These are phyloP conservation scores for Brachyopa scutellaris DNA, from an alignment of 2,888 invertebrate genomes.

Conservation along the genomic window DNA sequence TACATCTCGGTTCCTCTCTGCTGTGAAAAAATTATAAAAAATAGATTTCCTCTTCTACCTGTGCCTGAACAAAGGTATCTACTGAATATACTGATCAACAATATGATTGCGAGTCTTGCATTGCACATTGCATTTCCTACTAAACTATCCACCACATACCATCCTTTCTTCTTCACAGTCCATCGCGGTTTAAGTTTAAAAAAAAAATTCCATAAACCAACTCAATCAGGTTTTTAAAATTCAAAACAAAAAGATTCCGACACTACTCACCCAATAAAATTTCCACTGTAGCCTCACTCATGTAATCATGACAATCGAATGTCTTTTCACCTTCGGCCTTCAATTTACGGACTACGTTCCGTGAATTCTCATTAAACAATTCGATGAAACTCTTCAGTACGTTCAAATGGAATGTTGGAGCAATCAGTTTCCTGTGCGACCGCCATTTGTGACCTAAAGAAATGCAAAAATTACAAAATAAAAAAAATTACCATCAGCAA, in stretches of 20 bases:
- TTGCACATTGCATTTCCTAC: too few species aligned
- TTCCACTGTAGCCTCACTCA: conserved; percentile 93
- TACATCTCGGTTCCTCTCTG: too few species aligned
- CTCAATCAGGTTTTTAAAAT: too few species aligned
- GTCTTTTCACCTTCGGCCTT: conserved; percentile 86
- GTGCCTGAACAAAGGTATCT: too few species aligned
- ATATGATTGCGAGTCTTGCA: too few species aligned
- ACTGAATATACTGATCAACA: too few species aligned
- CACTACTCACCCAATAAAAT: conserved; percentile 87
- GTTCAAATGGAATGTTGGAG: conserved; percentile 94
- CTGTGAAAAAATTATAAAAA: too few species aligned
- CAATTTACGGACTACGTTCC: conserved; percentile 88
- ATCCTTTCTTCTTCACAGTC: too few species aligned
- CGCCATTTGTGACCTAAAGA: conserved; percentile 90
- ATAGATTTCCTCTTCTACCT: too few species aligned
- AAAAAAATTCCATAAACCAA: too few species aligned
- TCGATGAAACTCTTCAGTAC: conserved; percentile 93
- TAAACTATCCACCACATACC: too few species aligned
- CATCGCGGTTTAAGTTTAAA: too few species aligned
- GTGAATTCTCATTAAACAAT: conserved; percentile 91
- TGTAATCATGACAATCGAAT: conserved; percentile 91
- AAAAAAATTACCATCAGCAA: not conserved
- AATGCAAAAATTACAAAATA: conserved; percentile 15
- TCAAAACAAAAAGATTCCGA: not conserved
- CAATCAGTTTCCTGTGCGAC: conserved; percentile 91